Base-by-base conservation (phyloP, 2,888 invertebrate genomes). In the Deilephila elpenor region DNA sequence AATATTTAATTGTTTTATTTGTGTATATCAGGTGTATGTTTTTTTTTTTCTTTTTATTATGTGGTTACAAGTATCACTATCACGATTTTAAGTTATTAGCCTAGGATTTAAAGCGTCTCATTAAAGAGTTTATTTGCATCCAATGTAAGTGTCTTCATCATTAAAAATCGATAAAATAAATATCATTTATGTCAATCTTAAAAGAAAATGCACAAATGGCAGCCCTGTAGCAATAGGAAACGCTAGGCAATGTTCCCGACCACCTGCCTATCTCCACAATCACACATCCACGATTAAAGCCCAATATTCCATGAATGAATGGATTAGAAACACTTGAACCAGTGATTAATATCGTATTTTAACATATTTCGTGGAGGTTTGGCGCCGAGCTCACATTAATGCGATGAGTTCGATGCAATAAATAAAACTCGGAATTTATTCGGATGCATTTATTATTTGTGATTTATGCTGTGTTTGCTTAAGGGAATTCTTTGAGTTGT, bases 171-270 rank as follows among this genome's bases (percentile, higher is more conserved):
- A 44, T 1, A 44, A 44, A 14, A 11, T 3, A 0, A 3, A 11
- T 44, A 14, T 2, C 11, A 11, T 44, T 44, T 37, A 37, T 8
- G 0, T 8, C 37, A 37, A n/a, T 59, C 37, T 59, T 8, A 5
- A 37, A n/a, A 1, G 53, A 32, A 67, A 56, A 34, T 62, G 25
- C 51, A 20, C 17, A 0, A 83, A 85, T 84, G 51, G 76, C 77
- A 79, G 78, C 82, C 79, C 78, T 91, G 90, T 90, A 92, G 93
- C 93, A 94, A 94, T 93, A 92, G 92, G 93, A 93, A 91, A 92
- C 87, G 83, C 84, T 87, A 80, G 83, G 84, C 83, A 82, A 83
- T 80, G 83, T 82, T 82, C 83, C 79, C 74, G 75, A 78, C 88
- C 92, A 92, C 89, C 92, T 92, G 91, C 90, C 81, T 75, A 77